Conservation (phyloP, 2,113 vertebrate species). For the Tachycineta bicolor region DNA sequence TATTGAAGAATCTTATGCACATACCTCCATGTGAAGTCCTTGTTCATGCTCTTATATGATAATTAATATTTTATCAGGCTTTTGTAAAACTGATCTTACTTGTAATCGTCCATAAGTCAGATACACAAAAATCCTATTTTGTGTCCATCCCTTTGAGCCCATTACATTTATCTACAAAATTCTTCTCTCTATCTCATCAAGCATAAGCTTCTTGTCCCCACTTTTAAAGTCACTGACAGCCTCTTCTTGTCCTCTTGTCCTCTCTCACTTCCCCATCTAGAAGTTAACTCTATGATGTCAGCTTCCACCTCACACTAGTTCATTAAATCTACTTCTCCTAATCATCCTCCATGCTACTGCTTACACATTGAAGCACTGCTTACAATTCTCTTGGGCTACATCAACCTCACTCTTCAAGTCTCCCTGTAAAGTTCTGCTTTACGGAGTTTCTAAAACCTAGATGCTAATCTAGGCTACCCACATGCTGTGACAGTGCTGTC, state of each 20-base stretch:
- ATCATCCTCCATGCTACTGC: neutral
- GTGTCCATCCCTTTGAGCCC: neutral
- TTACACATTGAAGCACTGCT: neutral
- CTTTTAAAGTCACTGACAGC: neutral
- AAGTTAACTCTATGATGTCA: neutral
- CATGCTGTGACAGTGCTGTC: neutral
- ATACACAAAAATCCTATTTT: neutral
- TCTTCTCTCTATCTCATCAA: neutral
- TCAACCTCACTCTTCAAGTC: neutral
- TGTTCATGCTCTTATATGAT: neutral
- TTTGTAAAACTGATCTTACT: neutral
- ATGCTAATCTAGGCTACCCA: neutral
- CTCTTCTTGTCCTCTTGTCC: neutral
- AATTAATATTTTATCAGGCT: neutral
- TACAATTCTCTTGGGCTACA: neutral
- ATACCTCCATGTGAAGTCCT: neutral
- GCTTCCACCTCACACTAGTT: neutral
- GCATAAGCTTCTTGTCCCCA: neutral
- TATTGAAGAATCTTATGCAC: neutral
- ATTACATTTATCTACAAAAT: neutral
- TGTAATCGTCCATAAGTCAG: neutral
- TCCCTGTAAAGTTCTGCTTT: neutral
- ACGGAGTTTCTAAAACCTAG: neutral
- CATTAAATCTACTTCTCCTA: neutral
- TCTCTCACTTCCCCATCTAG: neutral